Base-by-base conservation (phyloP, 2,888 invertebrate species). In the Taphrorychus bicolor region DNA sequence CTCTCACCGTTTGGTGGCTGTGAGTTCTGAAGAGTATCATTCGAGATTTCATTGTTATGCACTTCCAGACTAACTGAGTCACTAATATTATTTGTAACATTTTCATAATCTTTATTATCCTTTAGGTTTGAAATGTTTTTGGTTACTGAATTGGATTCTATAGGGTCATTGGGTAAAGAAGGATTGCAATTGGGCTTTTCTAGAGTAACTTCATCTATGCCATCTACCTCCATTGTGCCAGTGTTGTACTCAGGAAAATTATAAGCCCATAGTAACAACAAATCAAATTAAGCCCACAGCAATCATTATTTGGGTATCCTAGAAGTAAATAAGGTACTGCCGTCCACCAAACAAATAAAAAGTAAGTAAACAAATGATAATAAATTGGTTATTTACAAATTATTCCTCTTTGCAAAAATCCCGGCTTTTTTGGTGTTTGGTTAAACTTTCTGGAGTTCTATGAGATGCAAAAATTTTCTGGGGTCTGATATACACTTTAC, bases 351-450 rank as follows among this genome's bases (percentile, higher is more conserved):
- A 17, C 45, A 3, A 16, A 17, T 1, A 45, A 16, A n/a, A 16
- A n/a, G 14, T 11, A 45, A 2, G 2, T 14, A 45, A 45, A 14
- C 45, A 32, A 32, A 32, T 32, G 32, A 9, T 45, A 14, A 17
- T 45, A 45, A 45, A 14, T 45, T 45, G 14, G 14, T 45, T 5
- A 45, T 59, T 45, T 45, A 3, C 9, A 48, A 48, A 48, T 48
- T 16, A 17, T 48, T 60, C 62, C 59, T 71, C 63, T 67, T 68
- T 60, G 68, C 70, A 41, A 72, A 73, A 72, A 74, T 73, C 74
- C 75, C 73, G 74, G 74, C 73, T 71, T 73, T 72, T 74, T 72
- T 69, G 52, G 59, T 72, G 75, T 73, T 72, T 74, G 72, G 70
- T 75, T 73, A 71, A 74, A 68, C 67, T 71, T 71, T 59, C n/a